These are phyloP conservation scores for Latrodectus geometricus DNA, from an alignment of 1,140 invertebrate species.

Conservation along the genomic window DNA sequence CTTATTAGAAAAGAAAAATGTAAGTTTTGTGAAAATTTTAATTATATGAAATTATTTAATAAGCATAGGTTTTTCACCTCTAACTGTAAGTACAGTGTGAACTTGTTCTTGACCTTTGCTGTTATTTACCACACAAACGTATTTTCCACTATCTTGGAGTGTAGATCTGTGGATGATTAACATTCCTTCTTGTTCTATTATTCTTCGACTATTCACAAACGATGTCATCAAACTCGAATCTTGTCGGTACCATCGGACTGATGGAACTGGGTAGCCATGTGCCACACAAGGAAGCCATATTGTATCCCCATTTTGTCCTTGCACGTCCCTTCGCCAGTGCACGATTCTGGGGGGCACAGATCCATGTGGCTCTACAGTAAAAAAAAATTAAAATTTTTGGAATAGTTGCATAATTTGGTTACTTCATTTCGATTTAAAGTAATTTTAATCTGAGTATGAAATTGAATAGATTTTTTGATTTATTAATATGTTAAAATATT, in stretches of 20 bases:
- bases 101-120: constrained; percentile 64
- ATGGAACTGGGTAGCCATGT: constrained; percentile 65
- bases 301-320: constrained; percentile 65
- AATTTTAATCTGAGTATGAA: no score
- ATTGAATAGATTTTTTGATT: no score
- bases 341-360: constrained; percentile 65
- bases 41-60: not conserved
- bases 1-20: not conserved
- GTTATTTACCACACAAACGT: constrained; percentile 65
- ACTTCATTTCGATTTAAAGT: no score
- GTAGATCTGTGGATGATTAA: constrained; percentile 62
- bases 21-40: not conserved
- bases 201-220: constrained; percentile 24
- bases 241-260: constrained; percentile 64
- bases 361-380: constrained; percentile 64
- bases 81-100: constrained; percentile 63
- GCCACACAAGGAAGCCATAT: constrained; percentile 69
- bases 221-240: constrained; percentile 25
- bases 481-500: no score
- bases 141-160: constrained; percentile 63
- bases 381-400: not conserved
- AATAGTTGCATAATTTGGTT: no score
- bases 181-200: constrained; percentile 51
- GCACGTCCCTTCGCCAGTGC: constrained; percentile 63
- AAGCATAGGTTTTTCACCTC: constrained; percentile 59